Conservation (phyloP, 2,113 vertebrate species). For the Tretioscincus oriximinensis region DNA sequence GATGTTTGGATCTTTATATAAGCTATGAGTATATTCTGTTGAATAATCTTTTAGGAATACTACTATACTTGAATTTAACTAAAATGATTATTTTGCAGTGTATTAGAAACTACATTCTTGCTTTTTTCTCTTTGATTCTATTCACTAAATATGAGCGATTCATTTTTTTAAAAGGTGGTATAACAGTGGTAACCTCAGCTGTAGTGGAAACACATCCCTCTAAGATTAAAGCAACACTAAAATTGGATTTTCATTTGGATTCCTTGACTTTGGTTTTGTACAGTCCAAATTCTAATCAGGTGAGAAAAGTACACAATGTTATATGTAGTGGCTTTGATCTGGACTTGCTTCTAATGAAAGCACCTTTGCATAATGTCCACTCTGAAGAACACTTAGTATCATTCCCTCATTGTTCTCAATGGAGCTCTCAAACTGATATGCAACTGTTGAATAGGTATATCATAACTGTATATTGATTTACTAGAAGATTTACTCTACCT, state of each 20-base stretch:
- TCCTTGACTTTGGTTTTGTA: conserved; percentile 88
- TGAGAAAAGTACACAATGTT: conserved; percentile 55
- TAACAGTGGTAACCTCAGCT: conserved; percentile 89
- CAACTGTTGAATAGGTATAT: no score
- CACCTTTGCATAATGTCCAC: background rate
- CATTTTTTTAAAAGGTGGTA: conserved; percentile 70
- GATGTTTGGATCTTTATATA: background rate
- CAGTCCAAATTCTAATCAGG: conserved; percentile 78
- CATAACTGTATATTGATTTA: no score
- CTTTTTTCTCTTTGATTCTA: conserved; percentile 21
- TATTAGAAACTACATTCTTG: background rate
- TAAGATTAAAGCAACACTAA: conserved; percentile 85
- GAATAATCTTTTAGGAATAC: background rate
- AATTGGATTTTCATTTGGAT: conserved; percentile 89
- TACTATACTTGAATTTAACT: background rate
- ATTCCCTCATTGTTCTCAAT: background rate
- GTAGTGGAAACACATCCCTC: conserved; percentile 86
- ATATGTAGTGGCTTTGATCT: background rate
- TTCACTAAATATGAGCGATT: conserved; percentile 16
- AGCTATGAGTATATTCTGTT: background rate
- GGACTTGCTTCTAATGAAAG: background rate
- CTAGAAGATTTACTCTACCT: no score
- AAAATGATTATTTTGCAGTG: background rate
- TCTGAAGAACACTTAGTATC: background rate
- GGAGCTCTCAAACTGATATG: no score